Evolutionary conservation across 1,140 invertebrate species (phyloP), one percentile per base, ranked within the genome.

Genomic region (Pollicipes pollicipes): DNA sequence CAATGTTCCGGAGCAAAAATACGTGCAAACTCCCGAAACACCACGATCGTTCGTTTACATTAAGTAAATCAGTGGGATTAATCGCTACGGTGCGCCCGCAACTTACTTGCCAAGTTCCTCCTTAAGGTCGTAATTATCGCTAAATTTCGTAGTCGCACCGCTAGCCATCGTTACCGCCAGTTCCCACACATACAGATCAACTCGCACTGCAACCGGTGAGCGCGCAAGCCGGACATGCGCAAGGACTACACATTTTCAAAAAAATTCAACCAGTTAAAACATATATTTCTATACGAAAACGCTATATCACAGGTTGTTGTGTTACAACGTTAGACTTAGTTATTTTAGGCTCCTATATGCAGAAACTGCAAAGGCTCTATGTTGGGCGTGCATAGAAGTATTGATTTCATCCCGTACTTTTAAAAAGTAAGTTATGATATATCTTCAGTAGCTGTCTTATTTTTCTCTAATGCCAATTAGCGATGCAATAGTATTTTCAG

Each of bases 51-150:
- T n/a, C n/a, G n/a, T n/a, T n/a, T n/a, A n/a, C n/a, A n/a, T n/a
- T n/a, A n/a, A n/a, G n/a, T n/a, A n/a, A n/a, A n/a, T n/a, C n/a
- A n/a, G n/a, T n/a, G n/a, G n/a, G n/a, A n/a, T n/a, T n/a, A n/a
- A n/a, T n/a, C n/a, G n/a, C n/a, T n/a, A n/a, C n/a, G n/a, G n/a
- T n/a, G n/a, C n/a, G n/a, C n/a, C n/a, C n/a, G n/a, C n/a, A n/a
- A 58, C 45, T 58, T 88, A 96, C 93, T 98, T 99, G 82, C 97
- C 97, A 77, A 99, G 86, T 85, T 99, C 97, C 84, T 99, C 97
- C 85, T 98, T 98, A 74, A 99, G 88, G 78, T 99, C 97, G 83
- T 99, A 99, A 83, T 98, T 98, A 83, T 99, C 96, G 82, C 91
- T 97, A 85, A 99, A 98, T 80, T 84, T 82, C 37, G 82, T 81